Conservation (phyloP, 2,797 vertebrate species). For the Chelidonichthys spinosus region DNA sequence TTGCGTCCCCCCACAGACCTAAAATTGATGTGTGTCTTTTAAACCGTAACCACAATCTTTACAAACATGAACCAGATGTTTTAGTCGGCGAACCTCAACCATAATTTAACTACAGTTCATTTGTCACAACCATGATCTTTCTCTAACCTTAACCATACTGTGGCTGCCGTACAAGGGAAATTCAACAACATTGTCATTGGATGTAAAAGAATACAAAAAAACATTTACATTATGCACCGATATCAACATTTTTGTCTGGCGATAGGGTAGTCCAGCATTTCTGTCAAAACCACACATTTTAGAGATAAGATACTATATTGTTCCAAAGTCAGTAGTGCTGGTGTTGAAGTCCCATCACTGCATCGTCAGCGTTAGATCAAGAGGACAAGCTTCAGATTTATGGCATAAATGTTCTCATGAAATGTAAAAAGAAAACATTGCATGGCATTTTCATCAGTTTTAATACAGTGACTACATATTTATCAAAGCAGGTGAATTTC, state of each 20-base stretch:
- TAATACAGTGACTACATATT: background rate
- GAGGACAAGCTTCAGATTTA: background rate
- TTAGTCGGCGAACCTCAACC: background rate
- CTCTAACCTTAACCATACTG: background rate
- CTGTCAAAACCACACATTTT: background rate
- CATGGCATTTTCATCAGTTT: background rate
- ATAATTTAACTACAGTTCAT: background rate
- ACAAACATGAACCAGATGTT: background rate
- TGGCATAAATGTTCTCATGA: background rate
- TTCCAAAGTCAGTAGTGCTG: background rate
- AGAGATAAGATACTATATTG: background rate
- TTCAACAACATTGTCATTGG: background rate
- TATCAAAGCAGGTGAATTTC: background rate
- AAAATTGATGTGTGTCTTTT: background rate
- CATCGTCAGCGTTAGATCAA: background rate
- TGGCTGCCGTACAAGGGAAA: background rate
- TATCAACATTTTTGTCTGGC: background rate
- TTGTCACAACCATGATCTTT: background rate
- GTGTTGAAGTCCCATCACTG: background rate
- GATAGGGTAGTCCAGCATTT: background rate
- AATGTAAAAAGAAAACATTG: background rate
- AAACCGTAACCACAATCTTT: background rate
- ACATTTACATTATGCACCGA: background rate
- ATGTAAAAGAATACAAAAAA: background rate
- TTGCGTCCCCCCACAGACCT: background rate